These are phyloP conservation scores for Enteromius mattozi DNA, from an alignment of 2,797 vertebrate species.

Conservation along the genomic window DNA sequence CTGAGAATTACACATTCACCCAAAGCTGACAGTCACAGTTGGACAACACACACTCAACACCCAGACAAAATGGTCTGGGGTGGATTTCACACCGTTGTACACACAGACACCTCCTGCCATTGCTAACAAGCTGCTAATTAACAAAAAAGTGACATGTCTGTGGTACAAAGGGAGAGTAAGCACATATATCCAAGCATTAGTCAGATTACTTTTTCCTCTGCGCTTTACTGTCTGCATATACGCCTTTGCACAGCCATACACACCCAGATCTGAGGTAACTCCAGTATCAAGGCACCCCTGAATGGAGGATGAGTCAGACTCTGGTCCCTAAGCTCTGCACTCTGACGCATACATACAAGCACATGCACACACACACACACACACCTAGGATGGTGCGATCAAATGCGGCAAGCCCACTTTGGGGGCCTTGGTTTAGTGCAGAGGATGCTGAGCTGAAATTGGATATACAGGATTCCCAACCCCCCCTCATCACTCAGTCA, in stretches of 20 bases:
- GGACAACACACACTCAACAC: constrained; percentile 25
- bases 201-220: neutral
- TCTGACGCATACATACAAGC: constrained; percentile 75
- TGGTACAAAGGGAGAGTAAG: neutral
- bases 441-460: constrained; percentile 50
- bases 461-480: constrained; percentile 48
- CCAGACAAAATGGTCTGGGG: constrained; percentile 27
- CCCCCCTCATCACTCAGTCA: constrained; percentile 27
- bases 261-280: constrained; percentile 67
- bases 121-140: constrained; percentile 48
- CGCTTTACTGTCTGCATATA: neutral
- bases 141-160: constrained; percentile 11
- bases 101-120: constrained; percentile 41
- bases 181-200: neutral
- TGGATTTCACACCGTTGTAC: constrained; percentile 53
- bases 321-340: constrained; percentile 75
- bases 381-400: constrained; percentile 41
- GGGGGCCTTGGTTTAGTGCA: constrained; percentile 43
- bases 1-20: constrained; percentile 6
- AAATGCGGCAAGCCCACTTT: constrained; percentile 50
- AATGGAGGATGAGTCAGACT: constrained; percentile 81
- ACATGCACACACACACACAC: constrained; percentile 58
- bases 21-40: constrained; percentile 20
- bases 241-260: constrained; percentile 37
- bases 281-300: constrained; percentile 63